These are phyloP conservation scores for Rissa tridactyla DNA, from an alignment of 2,113 vertebrate genomes.

Conservation along the genomic window DNA sequence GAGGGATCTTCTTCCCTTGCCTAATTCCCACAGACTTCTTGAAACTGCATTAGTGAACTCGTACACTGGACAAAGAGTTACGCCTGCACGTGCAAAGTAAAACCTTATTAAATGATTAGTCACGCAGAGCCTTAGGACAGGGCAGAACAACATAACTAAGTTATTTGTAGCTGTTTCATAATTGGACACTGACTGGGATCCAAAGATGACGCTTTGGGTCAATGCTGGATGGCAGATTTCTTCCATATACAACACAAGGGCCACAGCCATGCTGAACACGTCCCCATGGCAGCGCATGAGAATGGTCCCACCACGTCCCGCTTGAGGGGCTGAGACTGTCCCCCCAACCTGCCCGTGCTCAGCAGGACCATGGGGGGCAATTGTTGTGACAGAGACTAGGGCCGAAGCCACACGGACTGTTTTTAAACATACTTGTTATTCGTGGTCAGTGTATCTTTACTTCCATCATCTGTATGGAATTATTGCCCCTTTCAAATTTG, in stretches of 20 bases:
- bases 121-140: neutral
- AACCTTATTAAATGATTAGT: neutral
- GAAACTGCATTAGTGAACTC: neutral
- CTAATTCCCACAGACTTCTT: neutral
- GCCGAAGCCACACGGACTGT: neutral
- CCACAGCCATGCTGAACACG: fast-evolving
- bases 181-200: neutral
- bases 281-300: fast-evolving
- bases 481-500: neutral
- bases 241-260: neutral
- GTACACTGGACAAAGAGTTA: neutral
- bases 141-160: neutral
- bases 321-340: fast-evolving
- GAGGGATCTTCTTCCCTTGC: neutral
- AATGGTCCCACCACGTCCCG: fast-evolving
- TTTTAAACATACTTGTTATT: neutral
- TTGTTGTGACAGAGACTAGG: neutral
- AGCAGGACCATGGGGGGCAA: fast-evolving
- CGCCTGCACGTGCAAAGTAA: neutral
- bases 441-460: neutral
- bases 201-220: neutral
- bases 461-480: slow-evolving; percentile 11
- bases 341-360: neutral
- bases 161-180: neutral
- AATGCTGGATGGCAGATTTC: neutral